Conservation (phyloP, 2,113 vertebrate genomes). For the Serilophus lunatus region DNA sequence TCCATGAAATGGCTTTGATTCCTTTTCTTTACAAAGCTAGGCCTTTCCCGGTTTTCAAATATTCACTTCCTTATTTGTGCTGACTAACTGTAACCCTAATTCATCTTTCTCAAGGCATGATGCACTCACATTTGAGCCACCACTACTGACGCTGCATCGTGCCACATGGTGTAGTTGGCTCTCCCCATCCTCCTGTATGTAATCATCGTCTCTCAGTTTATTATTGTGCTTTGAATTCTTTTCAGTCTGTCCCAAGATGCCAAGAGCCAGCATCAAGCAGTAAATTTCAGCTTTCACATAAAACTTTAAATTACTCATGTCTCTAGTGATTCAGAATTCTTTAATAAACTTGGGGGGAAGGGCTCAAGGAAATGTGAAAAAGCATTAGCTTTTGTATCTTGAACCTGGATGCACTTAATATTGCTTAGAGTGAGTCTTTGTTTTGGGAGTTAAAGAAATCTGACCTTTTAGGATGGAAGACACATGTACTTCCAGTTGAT, state of each 20-base stretch:
- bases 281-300: background rate
- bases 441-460: background rate
- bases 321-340: background rate
- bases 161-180: background rate
- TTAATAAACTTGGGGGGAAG: background rate
- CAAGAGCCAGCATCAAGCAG: background rate
- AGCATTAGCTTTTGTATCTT: background rate
- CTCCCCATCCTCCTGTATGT: background rate
- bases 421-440: background rate
- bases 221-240: background rate
- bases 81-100: background rate
- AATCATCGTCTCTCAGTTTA: background rate
- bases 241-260: background rate
- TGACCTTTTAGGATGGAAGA: background rate
- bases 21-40: background rate
- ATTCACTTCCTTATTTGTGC: background rate
- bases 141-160: background rate
- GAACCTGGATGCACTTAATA: background rate
- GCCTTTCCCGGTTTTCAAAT: background rate
- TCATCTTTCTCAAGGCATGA: background rate
- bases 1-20: background rate
- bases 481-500: accelerated
- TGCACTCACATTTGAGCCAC: background rate
- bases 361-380: background rate
- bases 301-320: background rate